Conservation (phyloP, 2,113 vertebrate genomes). For the Pomatorhinus ruficollis region DNA sequence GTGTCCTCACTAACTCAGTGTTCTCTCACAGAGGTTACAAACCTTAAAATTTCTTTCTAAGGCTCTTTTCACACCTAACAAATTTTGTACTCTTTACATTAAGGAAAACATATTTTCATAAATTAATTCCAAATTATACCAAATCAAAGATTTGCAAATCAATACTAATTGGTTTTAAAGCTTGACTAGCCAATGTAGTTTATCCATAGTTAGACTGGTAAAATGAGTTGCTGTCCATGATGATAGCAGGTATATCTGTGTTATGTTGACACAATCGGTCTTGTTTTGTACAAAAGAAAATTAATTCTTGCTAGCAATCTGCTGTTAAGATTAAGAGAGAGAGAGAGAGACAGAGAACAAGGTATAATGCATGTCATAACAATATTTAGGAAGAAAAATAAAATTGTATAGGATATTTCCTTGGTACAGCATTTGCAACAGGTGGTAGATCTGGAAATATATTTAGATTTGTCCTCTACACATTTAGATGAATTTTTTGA, state of each 20-base stretch:
- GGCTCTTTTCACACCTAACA: neutral
- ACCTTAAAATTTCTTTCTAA: neutral
- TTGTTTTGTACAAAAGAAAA: neutral
- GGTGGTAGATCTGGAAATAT: neutral
- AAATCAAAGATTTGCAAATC: neutral
- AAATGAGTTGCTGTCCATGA: neutral
- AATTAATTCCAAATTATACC: neutral
- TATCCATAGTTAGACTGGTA: neutral
- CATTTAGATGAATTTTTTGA: neutral
- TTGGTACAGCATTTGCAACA: neutral
- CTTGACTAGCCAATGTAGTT: neutral
- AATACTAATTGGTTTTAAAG: neutral
- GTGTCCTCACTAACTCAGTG: neutral
- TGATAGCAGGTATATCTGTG: neutral
- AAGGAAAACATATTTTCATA: neutral
- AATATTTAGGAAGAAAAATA: neutral
- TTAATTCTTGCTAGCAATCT: neutral
- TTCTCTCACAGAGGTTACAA: neutral
- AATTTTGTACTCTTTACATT: neutral
- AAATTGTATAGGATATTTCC: neutral
- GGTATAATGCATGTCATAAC: neutral
- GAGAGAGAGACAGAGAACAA: neutral
- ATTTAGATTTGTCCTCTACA: neutral
- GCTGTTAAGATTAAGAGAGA: neutral
- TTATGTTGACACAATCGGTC: neutral